phyloP scores from a whole-genome alignment of 2,888 invertebrate species.

The Erebia epiphron region DNA sequence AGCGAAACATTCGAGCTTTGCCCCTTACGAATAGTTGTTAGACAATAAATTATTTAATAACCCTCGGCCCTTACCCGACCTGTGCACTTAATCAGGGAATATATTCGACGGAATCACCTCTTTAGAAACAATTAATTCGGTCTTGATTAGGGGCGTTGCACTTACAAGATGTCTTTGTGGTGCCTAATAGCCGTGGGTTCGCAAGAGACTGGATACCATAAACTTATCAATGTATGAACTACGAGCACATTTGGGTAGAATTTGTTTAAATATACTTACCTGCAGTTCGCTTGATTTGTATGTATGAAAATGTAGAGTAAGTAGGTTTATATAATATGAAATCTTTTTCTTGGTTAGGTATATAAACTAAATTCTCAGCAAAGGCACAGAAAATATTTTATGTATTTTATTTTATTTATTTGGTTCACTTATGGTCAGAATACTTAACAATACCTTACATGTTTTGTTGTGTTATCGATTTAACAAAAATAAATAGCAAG shows the following conservation, averaged over 20 bases:
- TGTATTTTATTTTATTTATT: too few species aligned
- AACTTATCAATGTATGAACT: neutral
- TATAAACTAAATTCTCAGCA: too few species aligned
- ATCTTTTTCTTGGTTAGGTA: too few species aligned
- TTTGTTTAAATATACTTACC: too few species aligned
- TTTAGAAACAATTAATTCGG: slow-evolving; percentile 75
- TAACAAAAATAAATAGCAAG: neutral
- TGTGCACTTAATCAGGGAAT: slow-evolving; percentile 74
- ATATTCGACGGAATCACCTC: slow-evolving; percentile 71
- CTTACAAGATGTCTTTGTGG: slow-evolving; percentile 52
- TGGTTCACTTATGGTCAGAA: too few species aligned
- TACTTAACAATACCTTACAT: too few species aligned
- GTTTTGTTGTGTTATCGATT: too few species aligned
- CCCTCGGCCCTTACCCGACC: slow-evolving; percentile 65
- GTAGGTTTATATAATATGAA: too few species aligned
- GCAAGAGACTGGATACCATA: neutral
- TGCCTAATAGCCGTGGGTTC: slow-evolving; percentile 38
- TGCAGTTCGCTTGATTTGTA: too few species aligned
- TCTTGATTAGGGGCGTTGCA: slow-evolving; percentile 57
- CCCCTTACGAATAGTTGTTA: slow-evolving; percentile 72
- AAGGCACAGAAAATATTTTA: too few species aligned
- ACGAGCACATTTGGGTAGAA: neutral
- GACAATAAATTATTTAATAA: slow-evolving; percentile 82
- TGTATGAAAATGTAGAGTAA: too few species aligned
- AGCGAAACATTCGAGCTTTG: slow-evolving; percentile 63